Conservation (phyloP, 1,140 invertebrate genomes). For the Agrypnia vestita region DNA sequence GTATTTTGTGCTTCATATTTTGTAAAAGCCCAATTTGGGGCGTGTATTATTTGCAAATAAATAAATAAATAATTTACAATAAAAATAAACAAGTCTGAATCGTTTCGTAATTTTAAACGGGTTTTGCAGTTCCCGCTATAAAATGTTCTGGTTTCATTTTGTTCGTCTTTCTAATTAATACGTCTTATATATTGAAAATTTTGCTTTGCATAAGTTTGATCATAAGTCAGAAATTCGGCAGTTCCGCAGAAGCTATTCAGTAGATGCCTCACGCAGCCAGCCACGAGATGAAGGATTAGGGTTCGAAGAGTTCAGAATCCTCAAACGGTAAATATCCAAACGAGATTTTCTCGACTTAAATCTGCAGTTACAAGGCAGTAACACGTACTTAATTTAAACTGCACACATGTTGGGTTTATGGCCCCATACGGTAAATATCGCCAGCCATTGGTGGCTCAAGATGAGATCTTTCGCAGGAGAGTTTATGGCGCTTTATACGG, state of each 20-base stretch:
- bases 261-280: constrained; percentile 9
- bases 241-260: neutral
- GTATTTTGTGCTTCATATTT: too few species aligned
- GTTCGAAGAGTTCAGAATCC: neutral
- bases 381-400: constrained; percentile 62
- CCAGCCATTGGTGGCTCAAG: constrained; percentile 17
- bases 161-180: too few species aligned
- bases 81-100: too few species aligned
- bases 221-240: too few species aligned
- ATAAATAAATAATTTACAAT: too few species aligned
- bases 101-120: too few species aligned
- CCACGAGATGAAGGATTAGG: constrained; percentile 28
- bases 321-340: constrained; percentile 39
- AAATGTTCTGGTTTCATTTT: too few species aligned
- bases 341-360: constrained; percentile 58
- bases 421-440: constrained; percentile 56
- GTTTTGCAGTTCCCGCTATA: too few species aligned
- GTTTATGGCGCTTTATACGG: constrained; percentile 27
- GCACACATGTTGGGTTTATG: constrained; percentile 59
- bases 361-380: constrained; percentile 59
- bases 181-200: too few species aligned
- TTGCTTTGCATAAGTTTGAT: too few species aligned
- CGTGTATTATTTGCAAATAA: too few species aligned
- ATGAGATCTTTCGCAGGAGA: constrained; percentile 11
- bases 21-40: too few species aligned